These are phyloP conservation scores for Diglossa cyanea DNA, from an alignment of 2,797 vertebrate genomes.

Conservation along the genomic window DNA sequence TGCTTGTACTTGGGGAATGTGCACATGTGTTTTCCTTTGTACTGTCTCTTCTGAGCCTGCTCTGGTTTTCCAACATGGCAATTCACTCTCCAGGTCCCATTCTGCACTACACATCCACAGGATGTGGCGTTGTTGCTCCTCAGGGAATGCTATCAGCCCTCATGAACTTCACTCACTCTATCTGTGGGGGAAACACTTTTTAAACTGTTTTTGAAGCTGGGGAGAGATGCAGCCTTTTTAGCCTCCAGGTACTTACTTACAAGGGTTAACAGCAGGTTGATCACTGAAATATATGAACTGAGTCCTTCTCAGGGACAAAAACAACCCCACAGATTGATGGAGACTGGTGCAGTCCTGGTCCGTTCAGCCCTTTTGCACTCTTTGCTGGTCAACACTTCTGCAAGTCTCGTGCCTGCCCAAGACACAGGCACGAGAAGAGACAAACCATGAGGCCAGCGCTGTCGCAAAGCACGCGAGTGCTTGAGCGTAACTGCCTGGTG, in stretches of 20 bases:
- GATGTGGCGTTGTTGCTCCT: neutral
- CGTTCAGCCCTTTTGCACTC: neutral
- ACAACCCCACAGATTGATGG: neutral
- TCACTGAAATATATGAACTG: neutral
- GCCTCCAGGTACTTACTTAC: neutral
- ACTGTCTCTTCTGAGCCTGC: neutral
- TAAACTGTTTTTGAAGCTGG: neutral
- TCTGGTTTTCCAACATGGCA: neutral
- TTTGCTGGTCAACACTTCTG: neutral
- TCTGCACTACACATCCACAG: neutral
- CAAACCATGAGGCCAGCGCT: neutral
- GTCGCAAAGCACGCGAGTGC: neutral
- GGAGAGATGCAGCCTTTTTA: neutral
- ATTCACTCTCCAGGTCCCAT: neutral
- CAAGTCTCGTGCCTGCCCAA: neutral
- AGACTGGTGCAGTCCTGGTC: neutral
- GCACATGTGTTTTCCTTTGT: neutral
- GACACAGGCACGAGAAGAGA: neutral
- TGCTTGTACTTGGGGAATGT: neutral
- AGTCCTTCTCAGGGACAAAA: neutral
- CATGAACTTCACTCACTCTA: neutral
- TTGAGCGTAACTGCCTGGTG: rapidly evolving
- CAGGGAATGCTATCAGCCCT: neutral
- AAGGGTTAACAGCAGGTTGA: neutral
- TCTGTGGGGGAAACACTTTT: neutral